Percentiles rank a stretch among this genome's conserved stretches.
Conservation (phyloP, 2,797 vertebrate genomes). For the Chlorospingus semifuscus region DNA sequence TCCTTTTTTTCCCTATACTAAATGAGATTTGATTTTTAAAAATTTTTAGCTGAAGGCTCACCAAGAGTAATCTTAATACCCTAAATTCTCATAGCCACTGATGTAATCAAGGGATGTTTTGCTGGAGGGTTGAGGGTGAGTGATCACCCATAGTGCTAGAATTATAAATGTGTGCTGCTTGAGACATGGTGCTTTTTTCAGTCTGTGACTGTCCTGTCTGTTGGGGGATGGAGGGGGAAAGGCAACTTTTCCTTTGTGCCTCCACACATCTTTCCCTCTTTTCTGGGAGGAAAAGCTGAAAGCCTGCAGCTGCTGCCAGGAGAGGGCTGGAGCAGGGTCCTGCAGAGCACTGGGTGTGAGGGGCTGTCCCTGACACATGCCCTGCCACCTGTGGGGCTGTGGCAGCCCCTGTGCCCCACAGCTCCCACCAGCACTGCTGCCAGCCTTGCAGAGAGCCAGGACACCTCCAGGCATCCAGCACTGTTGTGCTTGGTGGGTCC, state of each 20-base stretch:
- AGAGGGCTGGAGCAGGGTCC: not conserved
- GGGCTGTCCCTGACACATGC: not conserved
- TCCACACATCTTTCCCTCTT: not conserved
- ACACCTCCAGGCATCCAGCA: not conserved
- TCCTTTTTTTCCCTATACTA: not conserved
- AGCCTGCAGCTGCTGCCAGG: not conserved
- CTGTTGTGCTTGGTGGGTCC: not conserved
- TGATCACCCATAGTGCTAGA: not conserved
- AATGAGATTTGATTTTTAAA: not conserved
- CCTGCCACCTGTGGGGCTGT: not conserved
- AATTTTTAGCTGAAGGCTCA: not conserved
- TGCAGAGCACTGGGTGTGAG: not conserved
- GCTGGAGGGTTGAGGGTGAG: not conserved
- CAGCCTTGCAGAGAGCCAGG: not conserved
- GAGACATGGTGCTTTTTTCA: not conserved
- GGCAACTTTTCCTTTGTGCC: not conserved
- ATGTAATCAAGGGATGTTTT: not conserved
- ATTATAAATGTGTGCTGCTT: not conserved
- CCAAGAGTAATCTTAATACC: not conserved
- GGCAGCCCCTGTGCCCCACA: not conserved
- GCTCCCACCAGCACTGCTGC: not conserved
- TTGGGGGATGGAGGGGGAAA: fast-evolving
- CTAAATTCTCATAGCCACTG: not conserved
- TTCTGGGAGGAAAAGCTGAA: not conserved
- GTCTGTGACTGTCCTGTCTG: not conserved